Percentiles rank a stretch among this genome's conserved stretches.
phyloP scores from a whole-genome alignment of 2,888 invertebrate species.

The Volucella bombylans region DNA sequence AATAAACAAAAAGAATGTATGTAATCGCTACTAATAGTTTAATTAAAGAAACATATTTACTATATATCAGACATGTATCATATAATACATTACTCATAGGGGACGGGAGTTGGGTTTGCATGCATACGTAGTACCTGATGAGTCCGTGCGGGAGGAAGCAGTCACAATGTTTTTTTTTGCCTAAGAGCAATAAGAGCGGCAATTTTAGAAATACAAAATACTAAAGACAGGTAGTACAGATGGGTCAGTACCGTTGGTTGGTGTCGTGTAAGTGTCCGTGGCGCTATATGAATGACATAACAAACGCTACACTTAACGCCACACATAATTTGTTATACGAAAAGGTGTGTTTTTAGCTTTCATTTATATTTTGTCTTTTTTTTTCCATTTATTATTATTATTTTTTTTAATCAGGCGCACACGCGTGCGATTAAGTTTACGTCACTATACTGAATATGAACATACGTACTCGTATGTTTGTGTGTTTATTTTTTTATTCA shows the following conservation, averaged over 20 bases:
- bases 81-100: no score
- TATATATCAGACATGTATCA: no score
- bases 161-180: constrained; percentile 1
- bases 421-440: constrained; percentile 33
- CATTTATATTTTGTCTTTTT: background rate
- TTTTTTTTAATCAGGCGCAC: constrained; percentile 33
- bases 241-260: background rate
- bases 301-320: constrained; percentile 51
- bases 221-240: background rate
- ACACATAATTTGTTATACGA: constrained; percentile 44
- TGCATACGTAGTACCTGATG: no score
- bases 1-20: no score
- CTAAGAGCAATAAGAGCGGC: constrained; percentile 15
- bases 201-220: constrained; percentile 15
- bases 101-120: no score
- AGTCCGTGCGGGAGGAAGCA: no score
- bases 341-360: constrained; percentile 20
- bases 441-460: no score
- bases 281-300: constrained; percentile 54
- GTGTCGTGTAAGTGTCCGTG: constrained; percentile 34
- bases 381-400: constrained; percentile 7
- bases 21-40: no score
- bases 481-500: constrained; percentile 15
- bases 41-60: no score
- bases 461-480: background rate